Base-by-base conservation (phyloP, 2,888 invertebrate genomes). In the Fragum whitleyi region DNA sequence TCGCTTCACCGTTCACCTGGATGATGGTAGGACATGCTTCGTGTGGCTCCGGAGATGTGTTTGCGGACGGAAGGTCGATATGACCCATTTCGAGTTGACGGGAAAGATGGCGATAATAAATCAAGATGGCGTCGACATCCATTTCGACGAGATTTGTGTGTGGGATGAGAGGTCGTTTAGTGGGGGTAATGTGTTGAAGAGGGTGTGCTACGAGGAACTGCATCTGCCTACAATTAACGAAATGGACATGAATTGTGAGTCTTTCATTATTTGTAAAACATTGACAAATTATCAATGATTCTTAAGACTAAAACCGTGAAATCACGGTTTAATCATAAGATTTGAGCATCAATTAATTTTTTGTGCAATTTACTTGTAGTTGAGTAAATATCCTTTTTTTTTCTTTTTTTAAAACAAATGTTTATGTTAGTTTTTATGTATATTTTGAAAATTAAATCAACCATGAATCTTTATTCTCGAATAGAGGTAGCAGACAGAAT, bases 21-120 rank as follows among this genome's bases (percentile, higher is more conserved):
- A 39, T 23, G 65, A 65, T 23, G 65, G 65, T 14, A 2, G 29
- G 2, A 61, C 29, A 16, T 61, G 61, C 32, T 65, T 36, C 16
- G 65, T 65, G 42, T 65, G 65, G 65, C 26, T 65, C 3, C 65
- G 65, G 3, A 42, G 36, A 42, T 65, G 65, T 42, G 65, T 65
- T 14, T 65, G 65, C 42, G 39, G 42, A 9, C 39, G 36, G 42
- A 42, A 32, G 9, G 65, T 42, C 19, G 65, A 65, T 21, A 65
- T 42, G 42, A 42, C 32, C 16, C 16, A 65, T 42, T 21, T 42
- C 11, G 42, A 16, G 2, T 42, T 65, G 23, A 42, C 23, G 21
- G 42, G 42, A 19, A 65, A 39, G 21, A 42, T 42, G 39, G 16
- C 39, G 11, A 36, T 65, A 9, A 65, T 39, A 11, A 65, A 42